Evolutionary conservation across 2,888 invertebrate species (phyloP), one percentile per base, ranked within the genome.

Genomic region (Electrophaes corylata): DNA sequence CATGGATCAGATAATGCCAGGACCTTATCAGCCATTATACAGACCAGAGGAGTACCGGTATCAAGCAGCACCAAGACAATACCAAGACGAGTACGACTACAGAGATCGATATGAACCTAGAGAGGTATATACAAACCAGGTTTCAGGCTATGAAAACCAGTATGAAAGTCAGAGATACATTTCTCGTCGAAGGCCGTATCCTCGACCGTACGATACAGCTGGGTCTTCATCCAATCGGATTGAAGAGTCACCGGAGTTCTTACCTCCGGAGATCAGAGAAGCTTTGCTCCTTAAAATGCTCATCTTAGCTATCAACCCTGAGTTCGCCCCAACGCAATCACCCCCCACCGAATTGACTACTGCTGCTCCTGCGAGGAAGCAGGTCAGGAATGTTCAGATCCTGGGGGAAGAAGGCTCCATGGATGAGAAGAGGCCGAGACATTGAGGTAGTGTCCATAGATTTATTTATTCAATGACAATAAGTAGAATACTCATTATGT

Each of bases 311-410:
- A 94, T 96, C 65, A 94, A 94, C 75, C 93, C 94, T 5, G 94
- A 94, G 70, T 88, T 79, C 62, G 78, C 85, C 76, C 86, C 92
- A 33, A 82, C 91, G 1, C 82, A 85, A 3, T 81, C 84, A 0
- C 86, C 92, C 0, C 82, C 75, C 37, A 91, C 91, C 0, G 88
- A 88, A 69, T 72, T 92, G 47, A 91, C 92, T 16, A 91, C 92
- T 2, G 89, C 92, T 1, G 84, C 93, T 55, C 88, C 94, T 64
- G 60, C 92, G 64, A 79, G 93, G 66, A 93, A 93, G 66, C 94
- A 94, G 50, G 93, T 95, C 16, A 91, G 95, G 66, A 95, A 95
- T 76, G 94, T 95, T 20, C 95, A 95, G 79, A 95, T 96, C 68
- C 85, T 95, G 26, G 94, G 94, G 0, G 95, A 95, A 71, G 95